Percentiles rank a stretch among this genome's conserved stretches.
These are phyloP conservation scores for Acleris holmiana DNA, from an alignment of 2,888 invertebrate species.

Conservation along the genomic window DNA sequence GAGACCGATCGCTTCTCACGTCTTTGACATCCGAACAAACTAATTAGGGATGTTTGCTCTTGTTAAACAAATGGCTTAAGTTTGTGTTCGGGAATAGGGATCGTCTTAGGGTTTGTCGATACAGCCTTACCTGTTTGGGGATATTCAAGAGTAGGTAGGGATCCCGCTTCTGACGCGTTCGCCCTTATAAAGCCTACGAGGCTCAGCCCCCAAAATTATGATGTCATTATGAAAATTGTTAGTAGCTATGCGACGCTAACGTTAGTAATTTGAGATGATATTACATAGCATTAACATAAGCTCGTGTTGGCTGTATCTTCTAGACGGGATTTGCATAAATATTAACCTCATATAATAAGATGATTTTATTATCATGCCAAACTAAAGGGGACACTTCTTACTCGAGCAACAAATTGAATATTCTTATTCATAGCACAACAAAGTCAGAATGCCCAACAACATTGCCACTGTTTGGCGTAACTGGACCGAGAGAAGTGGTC, in stretches of 20 bases:
- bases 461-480: conserved; percentile 17
- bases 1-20: conserved; percentile 44
- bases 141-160: background rate
- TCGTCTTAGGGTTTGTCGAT: conserved; percentile 16
- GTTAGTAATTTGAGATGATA: conserved; percentile 26
- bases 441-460: conserved; percentile 4
- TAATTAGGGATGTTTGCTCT: conserved; percentile 59
- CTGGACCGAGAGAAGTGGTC: conserved; percentile 23
- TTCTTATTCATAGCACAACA: conserved; percentile 2
- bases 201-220: conserved; percentile 14
- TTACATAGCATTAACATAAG: conserved; percentile 22
- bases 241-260: conserved; percentile 20
- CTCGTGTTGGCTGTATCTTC: conserved; percentile 10
- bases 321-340: conserved; percentile 13
- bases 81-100: conserved; percentile 24
- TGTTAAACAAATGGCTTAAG: conserved; percentile 44
- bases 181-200: background rate
- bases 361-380: conserved; percentile 4
- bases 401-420: conserved; percentile 11
- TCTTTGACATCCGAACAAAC: conserved; percentile 54
- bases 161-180: background rate
- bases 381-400: conserved; percentile 6
- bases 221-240: conserved; percentile 26
- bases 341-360: background rate
- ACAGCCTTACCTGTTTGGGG: conserved; percentile 9